Evolutionary conservation across 2,888 invertebrate species (phyloP).

Genomic region (Euplexia lucipara): DNA sequence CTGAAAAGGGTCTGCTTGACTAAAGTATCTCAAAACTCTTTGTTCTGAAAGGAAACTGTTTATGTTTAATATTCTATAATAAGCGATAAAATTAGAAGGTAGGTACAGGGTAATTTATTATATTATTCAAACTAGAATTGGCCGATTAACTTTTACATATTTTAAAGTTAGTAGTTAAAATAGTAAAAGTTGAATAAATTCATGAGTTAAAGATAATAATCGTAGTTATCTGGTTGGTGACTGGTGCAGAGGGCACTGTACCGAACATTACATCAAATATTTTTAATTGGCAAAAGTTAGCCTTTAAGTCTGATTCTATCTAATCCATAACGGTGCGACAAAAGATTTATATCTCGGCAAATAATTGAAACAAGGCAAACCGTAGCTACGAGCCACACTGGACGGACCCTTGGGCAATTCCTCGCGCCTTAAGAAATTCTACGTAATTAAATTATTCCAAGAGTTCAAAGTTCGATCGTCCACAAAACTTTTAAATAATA

Average conservation of each 20-base stretch:
- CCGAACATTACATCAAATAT: not conserved
- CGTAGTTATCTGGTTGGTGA: no score
- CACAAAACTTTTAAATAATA: constrained; percentile 33
- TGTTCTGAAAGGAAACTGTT: no score
- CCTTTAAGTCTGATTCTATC: constrained; percentile 25
- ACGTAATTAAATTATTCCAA: constrained; percentile 44
- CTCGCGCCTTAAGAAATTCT: constrained; percentile 25
- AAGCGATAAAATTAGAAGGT: no score
- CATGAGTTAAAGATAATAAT: no score
- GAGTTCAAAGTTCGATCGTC: constrained; percentile 17
- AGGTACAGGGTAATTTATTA: no score
- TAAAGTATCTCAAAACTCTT: no score
- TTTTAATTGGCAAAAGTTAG: not conserved
- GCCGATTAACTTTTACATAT: no score
- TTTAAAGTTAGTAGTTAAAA: no score
- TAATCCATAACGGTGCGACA: constrained; percentile 23
- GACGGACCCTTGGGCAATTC: constrained; percentile 18
- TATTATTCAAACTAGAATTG: no score
- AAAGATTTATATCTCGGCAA: constrained; percentile 48
- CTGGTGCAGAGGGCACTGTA: not conserved
- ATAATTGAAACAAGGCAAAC: constrained; percentile 42
- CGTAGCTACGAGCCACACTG: constrained; percentile 1
- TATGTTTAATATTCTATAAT: no score
- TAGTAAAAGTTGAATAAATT: no score
- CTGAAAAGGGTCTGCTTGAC: no score